Evolutionary conservation across 1,140 invertebrate genomes (phyloP).

Genomic region (Dreissena polymorpha): DNA sequence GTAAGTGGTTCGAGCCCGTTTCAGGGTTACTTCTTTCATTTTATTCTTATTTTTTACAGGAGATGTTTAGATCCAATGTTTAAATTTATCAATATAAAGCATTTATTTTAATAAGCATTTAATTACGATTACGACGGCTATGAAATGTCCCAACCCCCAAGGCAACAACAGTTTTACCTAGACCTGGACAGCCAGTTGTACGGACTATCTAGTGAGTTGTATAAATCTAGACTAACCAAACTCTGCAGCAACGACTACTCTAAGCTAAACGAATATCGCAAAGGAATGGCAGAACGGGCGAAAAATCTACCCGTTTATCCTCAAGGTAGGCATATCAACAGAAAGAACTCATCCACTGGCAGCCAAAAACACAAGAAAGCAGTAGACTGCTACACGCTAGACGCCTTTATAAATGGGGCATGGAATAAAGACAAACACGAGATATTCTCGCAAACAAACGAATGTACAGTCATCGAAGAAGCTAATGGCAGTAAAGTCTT

Average conservation of each 20-base stretch:
- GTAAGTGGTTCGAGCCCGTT: no score
- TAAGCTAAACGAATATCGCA: background rate
- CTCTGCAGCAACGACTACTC: background rate
- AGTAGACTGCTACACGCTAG: background rate
- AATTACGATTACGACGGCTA: background rate
- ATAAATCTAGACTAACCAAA: background rate
- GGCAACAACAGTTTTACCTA: conserved; percentile 4
- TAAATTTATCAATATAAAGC: no score
- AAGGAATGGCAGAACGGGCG: background rate
- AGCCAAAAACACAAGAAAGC: background rate
- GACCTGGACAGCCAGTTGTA: background rate
- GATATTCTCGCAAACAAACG: background rate
- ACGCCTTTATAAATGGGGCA: conserved; percentile 1
- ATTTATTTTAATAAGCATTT: no score
- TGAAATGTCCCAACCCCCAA: background rate
- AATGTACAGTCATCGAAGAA: no score
- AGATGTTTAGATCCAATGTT: no score
- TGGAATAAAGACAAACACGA: background rate
- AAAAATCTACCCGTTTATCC: background rate
- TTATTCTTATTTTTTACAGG: no score
- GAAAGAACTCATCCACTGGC: background rate
- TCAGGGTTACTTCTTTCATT: no score
- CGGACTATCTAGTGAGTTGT: background rate
- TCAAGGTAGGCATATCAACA: background rate
- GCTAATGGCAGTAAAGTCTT: no score